Evolutionary conservation across 2,888 invertebrate species (phyloP).

Genomic region (Aphidoletes aphidimyza): DNA sequence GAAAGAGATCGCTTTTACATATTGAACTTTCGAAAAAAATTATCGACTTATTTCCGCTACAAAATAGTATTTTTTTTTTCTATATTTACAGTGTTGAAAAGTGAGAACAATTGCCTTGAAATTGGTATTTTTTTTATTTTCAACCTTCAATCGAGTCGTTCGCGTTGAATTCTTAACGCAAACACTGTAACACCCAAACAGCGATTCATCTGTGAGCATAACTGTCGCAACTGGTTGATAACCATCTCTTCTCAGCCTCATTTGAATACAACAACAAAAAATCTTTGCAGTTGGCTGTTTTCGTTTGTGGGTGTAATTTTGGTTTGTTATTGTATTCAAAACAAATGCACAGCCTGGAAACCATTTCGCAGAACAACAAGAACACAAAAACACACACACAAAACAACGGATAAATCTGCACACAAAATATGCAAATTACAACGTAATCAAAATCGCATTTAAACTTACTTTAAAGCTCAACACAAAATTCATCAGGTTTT

Average conservation of each 20-base stretch:
- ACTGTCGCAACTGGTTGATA: slow-evolving; percentile 25
- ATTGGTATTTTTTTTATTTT: neutral
- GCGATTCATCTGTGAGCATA: neutral
- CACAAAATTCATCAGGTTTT: slow-evolving; percentile 1
- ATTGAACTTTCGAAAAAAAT: neutral
- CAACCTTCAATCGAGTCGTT: no score
- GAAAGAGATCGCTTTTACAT: slow-evolving; percentile 30
- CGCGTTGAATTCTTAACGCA: no score
- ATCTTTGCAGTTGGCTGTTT: slow-evolving; percentile 47
- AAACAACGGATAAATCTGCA: slow-evolving; percentile 47
- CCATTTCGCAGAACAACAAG: no score
- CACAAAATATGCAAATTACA: slow-evolving; percentile 64
- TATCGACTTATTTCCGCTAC: slow-evolving; percentile 32
- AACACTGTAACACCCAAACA: neutral
- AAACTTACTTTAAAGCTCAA: slow-evolving; percentile 60
- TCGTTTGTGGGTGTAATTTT: neutral
- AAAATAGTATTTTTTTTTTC: neutral
- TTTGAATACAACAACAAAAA: neutral
- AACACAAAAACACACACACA: no score
- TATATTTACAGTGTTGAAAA: neutral
- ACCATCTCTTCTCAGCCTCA: neutral
- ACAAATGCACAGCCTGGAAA: neutral
- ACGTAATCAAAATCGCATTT: slow-evolving; percentile 67
- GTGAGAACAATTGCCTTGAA: neutral
- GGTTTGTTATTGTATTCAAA: neutral